These are phyloP conservation scores for Heterodera schachtii DNA, from an alignment of 1,140 invertebrate genomes.

Conservation along the genomic window DNA sequence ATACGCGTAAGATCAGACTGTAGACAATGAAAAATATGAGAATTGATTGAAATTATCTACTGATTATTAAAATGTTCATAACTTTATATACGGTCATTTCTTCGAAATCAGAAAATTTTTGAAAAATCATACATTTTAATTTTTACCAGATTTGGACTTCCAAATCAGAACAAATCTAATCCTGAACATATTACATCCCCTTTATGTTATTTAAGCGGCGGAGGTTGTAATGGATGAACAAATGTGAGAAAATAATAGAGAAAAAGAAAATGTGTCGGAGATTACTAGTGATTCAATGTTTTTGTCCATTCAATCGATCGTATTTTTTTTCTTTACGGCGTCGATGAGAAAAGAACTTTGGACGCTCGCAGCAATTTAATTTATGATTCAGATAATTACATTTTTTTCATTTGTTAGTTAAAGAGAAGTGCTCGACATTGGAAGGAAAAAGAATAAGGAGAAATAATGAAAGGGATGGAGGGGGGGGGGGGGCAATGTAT, in stretches of 20 bases:
- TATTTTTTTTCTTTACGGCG: neutral
- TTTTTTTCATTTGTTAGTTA: no score
- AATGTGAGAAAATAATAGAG: no score
- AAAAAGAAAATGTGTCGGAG: neutral
- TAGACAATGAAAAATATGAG: no score
- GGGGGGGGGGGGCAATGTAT: neutral
- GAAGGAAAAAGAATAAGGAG: neutral
- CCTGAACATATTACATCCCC: no score
- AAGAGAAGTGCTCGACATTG: no score
- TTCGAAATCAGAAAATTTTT: neutral
- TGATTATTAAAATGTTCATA: no score
- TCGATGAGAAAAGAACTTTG: neutral
- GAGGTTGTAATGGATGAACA: no score
- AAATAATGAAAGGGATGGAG: neutral
- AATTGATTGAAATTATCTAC: no score
- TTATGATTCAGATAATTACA: neutral
- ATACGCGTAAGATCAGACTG: slow-evolving; percentile 32
- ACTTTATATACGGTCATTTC: no score
- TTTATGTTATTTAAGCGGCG: no score
- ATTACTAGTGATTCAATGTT: neutral
- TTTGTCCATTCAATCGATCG: neutral
- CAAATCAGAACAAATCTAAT: no score
- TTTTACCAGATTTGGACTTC: neutral
- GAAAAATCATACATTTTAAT: neutral
- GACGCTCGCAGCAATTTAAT: neutral